phyloP scores from a whole-genome alignment of 2,113 vertebrate species.

The Micronycteris hirsuta region DNA sequence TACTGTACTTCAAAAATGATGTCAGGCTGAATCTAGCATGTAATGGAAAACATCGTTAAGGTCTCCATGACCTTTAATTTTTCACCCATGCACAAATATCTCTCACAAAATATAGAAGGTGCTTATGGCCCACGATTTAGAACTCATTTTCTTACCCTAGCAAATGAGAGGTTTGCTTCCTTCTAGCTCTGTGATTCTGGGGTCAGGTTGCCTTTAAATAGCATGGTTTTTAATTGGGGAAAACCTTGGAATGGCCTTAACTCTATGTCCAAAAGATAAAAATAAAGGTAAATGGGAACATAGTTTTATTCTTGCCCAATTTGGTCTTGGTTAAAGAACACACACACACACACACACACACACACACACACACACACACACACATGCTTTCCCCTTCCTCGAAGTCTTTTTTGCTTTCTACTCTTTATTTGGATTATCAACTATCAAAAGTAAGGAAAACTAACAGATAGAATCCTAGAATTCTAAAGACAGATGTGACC shows the following conservation, averaged over 20 bases:
- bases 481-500: conserved; percentile 4
- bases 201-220: not conserved
- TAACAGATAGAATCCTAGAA: not conserved
- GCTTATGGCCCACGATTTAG: not conserved
- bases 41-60: not conserved
- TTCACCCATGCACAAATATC: not conserved
- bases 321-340: not conserved
- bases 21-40: not conserved
- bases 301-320: not conserved
- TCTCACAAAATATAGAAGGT: not conserved
- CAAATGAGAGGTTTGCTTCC: not conserved
- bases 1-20: not conserved
- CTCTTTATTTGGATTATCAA: not conserved
- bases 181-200: not conserved
- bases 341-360: not conserved
- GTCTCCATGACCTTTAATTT: not conserved
- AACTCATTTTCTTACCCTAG: not conserved
- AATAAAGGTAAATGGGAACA: not conserved
- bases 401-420: not conserved
- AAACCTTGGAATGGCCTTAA: not conserved
- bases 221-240: not conserved
- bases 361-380: not conserved
- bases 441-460: not conserved
- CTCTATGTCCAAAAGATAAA: not conserved
- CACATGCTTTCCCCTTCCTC: not conserved